Percentiles rank a stretch among this genome's conserved stretches.
Conservation (phyloP, 1,140 invertebrate genomes). For the Limonius californicus region DNA sequence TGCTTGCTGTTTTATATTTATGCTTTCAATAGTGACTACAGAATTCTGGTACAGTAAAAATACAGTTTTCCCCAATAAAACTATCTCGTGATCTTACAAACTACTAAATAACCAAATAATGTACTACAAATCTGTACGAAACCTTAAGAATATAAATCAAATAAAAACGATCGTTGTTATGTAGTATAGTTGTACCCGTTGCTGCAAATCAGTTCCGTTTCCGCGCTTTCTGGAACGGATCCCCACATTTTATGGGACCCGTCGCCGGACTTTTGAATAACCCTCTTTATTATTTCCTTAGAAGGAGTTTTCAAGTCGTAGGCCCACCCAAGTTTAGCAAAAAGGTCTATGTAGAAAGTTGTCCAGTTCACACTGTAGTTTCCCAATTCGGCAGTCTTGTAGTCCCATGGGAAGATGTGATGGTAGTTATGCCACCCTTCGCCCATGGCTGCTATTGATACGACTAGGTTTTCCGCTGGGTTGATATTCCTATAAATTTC, state of each 20-base stretch:
- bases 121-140: too few relatives aligned
- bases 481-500: constrained; percentile 55
- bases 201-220: too few relatives aligned
- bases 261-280: constrained; percentile 61
- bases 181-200: too few relatives aligned
- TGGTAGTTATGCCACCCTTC: constrained; percentile 73
- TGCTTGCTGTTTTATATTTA: too few relatives aligned
- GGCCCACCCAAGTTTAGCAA: constrained; percentile 55
- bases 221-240: not conserved
- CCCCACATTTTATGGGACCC: constrained; percentile 43
- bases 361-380: constrained; percentile 48
- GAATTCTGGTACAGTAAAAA: too few relatives aligned
- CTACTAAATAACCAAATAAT: too few relatives aligned
- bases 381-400: constrained; percentile 57
- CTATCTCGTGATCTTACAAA: too few relatives aligned
- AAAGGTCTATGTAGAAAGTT: constrained; percentile 49
- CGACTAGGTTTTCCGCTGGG: constrained; percentile 55
- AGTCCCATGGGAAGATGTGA: constrained; percentile 69
- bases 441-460: constrained; percentile 52
- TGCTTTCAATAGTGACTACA: too few relatives aligned
- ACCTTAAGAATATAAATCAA: too few relatives aligned
- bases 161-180: too few relatives aligned
- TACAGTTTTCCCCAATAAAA: too few relatives aligned
- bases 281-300: constrained; percentile 51
- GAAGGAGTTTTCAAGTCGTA: constrained; percentile 56